Percentiles rank a stretch among this genome's conserved stretches.
Conservation (phyloP, 2,113 vertebrate species). For the Micromys minutus region DNA sequence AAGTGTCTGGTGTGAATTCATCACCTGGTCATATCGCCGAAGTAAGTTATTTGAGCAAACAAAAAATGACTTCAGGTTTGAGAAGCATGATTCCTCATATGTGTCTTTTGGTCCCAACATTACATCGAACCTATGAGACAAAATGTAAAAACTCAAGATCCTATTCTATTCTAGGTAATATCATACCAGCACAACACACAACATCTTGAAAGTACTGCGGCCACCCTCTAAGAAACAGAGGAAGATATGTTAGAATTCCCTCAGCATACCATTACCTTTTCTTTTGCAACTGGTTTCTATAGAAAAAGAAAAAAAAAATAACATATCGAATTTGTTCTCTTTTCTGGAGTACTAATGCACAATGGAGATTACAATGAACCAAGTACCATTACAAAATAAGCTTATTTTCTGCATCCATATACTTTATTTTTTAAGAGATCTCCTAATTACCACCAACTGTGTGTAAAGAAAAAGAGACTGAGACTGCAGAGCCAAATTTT, state of each 20-base stretch:
- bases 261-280: constrained; percentile 44
- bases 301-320: not conserved
- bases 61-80: constrained; percentile 57
- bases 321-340: constrained; percentile 35
- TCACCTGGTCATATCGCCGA: constrained; percentile 29
- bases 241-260: constrained; percentile 27
- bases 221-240: not conserved
- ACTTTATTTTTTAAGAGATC: not conserved
- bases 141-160: constrained; percentile 31
- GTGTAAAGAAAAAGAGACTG: constrained; percentile 14
- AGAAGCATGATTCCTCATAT: constrained; percentile 7
- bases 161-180: constrained; percentile 16
- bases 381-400: constrained; percentile 1
- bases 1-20: constrained; percentile 55
- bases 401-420: not conserved
- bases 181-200: not conserved
- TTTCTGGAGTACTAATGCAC: not conserved
- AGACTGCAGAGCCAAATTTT: constrained; percentile 14
- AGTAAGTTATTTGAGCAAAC: constrained; percentile 58
- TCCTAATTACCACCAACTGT: constrained; percentile 41
- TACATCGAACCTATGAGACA: constrained; percentile 59
- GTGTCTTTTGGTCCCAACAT: constrained; percentile 53
- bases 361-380: constrained; percentile 19
- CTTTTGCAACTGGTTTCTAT: constrained; percentile 30
- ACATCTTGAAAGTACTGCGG: not conserved